Base-by-base conservation (phyloP, 2,888 invertebrate genomes). In the Lissonota sp. region DNA sequence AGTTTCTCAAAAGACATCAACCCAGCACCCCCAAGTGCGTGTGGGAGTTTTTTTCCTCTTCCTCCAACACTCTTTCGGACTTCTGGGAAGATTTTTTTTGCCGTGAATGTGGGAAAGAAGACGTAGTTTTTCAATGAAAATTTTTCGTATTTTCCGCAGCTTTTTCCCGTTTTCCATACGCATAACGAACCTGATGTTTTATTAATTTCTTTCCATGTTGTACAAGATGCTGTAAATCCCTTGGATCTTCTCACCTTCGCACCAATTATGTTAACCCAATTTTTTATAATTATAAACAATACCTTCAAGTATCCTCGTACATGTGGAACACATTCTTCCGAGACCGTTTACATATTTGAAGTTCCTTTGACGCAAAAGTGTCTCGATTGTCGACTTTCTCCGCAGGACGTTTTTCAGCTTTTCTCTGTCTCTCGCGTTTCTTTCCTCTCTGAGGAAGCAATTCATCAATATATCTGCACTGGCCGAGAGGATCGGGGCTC, bases 1-100 rank as follows among this genome's bases (percentile, higher is more conserved):
- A 85, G 78, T 88, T 88, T 87, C 84, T 72, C 76, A 73, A 83
- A 79, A 83, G 79, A 83, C 42, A 51, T 51, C 66, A 42, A 60
- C 44, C 7, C 6, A 10, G 16, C 40, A 26, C 12, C 55, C 26
- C 26, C 26, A 26, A 7, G 37, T 63, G 44, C 16, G 40, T 16
- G 51, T 16, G n/a, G 58, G 26, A 26, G n/a, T 60, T 46, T 66
- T n/a, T 40, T 39, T 49, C 4, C n/a, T 40, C 51, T 42, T 6
- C n/a, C 46, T 46, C 10, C 46, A 8, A 7, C 46, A 8, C n/a
- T 46, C 46, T 46, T 46, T 37, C 12, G 14, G n/a, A 39, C 14
- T 46, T 39, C n/a, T 51, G 7, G 26, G 26, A 14, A 8, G n/a
- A 14, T 51, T 40, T 49, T 51, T 6, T 51, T 10, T 12, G 5